Evolutionary conservation across 2,113 vertebrate species (phyloP).

Genomic region (Zosterops pallidus): DNA sequence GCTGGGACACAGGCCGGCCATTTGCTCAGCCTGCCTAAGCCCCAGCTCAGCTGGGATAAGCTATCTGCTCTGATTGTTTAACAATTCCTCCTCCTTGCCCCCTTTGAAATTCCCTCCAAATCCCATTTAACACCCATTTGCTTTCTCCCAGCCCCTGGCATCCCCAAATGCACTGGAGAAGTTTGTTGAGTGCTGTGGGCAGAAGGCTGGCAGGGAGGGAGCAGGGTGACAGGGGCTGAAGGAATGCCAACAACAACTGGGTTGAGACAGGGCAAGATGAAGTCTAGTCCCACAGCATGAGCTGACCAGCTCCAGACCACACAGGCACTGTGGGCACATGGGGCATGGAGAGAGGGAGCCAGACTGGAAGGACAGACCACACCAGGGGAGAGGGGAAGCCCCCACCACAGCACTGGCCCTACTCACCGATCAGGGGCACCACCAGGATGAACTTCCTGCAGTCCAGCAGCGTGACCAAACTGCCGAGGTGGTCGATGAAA

Average conservation of each 20-base stretch:
- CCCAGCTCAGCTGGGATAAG: slow-evolving; percentile 76
- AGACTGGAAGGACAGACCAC: rapidly evolving
- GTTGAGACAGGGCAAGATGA: neutral
- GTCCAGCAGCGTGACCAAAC: slow-evolving; percentile 83
- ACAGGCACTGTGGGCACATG: neutral
- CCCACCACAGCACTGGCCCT: neutral
- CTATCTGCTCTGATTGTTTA: slow-evolving; percentile 74
- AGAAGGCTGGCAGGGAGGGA: neutral
- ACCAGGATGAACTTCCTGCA: slow-evolving; percentile 93
- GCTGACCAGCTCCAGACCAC: neutral
- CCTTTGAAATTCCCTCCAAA: slow-evolving; percentile 68
- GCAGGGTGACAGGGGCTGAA: neutral
- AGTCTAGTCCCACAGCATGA: neutral
- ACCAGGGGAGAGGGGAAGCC: neutral
- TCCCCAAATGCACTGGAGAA: neutral
- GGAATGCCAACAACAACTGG: neutral
- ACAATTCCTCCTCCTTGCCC: slow-evolving; percentile 67
- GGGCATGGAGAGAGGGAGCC: neutral
- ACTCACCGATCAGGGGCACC: slow-evolving; percentile 96
- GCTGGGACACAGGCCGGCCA: slow-evolving; percentile 75
- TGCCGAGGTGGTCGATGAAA: slow-evolving; percentile 94
- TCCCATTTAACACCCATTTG: slow-evolving; percentile 56
- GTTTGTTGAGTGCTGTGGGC: neutral
- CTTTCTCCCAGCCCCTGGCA: slow-evolving; percentile 27
- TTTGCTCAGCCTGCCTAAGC: slow-evolving; percentile 77